Evolutionary conservation across 2,888 invertebrate species (phyloP).

Genomic region (Chrysina gloriosa): DNA sequence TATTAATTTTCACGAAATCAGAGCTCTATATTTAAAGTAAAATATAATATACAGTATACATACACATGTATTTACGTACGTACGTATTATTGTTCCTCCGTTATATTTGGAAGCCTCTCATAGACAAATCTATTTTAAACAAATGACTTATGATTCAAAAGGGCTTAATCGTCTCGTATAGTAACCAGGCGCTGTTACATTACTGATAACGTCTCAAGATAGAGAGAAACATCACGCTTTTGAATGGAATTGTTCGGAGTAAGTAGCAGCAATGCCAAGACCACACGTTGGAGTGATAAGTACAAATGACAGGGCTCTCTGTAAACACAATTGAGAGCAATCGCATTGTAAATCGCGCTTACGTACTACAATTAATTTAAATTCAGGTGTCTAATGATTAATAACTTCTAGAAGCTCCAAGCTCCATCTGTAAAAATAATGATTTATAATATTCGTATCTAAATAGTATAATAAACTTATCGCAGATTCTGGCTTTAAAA

Average conservation of each 20-base stretch:
- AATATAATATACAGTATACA: too few relatives aligned
- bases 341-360: neutral
- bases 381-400: neutral
- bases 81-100: too few relatives aligned
- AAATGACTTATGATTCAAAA: neutral
- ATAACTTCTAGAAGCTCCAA: too few relatives aligned
- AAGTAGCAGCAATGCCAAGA: constrained; percentile 11
- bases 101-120: too few relatives aligned
- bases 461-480: too few relatives aligned
- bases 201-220: constrained; percentile 2
- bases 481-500: too few relatives aligned
- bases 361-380: neutral
- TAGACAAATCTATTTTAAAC: neutral
- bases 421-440: too few relatives aligned
- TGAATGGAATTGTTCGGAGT: constrained; percentile 17
- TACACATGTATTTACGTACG: too few relatives aligned
- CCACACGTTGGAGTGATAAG: constrained; percentile 8
- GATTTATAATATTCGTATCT: too few relatives aligned
- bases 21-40: too few relatives aligned
- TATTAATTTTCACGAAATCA: too few relatives aligned
- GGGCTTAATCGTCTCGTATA: neutral
- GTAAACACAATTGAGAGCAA: constrained; percentile 1
- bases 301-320: constrained; percentile 3
- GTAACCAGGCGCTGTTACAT: neutral
- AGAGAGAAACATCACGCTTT: constrained; percentile 10